Percentiles rank a stretch among this genome's conserved stretches.
Conservation (phyloP, 53 echinoderm and acorn worm genomes). For the Patiria pectinifera region DNA sequence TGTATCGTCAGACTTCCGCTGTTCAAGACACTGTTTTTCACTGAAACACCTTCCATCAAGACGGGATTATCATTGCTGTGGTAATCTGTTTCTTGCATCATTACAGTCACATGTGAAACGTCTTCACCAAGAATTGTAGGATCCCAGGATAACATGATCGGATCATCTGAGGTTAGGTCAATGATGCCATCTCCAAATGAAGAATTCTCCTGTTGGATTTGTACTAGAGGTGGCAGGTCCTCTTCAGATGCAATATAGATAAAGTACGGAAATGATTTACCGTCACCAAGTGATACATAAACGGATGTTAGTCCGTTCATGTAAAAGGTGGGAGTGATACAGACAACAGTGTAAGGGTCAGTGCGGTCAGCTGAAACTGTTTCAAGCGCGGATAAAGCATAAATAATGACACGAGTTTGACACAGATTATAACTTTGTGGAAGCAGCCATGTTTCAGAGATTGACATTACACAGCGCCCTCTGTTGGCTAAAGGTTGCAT, state of each 20-base stretch:
- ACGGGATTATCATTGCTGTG: slow-evolving; percentile 49
- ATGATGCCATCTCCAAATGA: not conserved
- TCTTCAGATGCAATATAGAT: slow-evolving; percentile 45
- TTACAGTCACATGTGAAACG: not conserved
- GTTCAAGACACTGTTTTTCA: not conserved
- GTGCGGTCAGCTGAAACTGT: slow-evolving; percentile 9
- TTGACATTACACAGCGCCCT: too few relatives aligned
- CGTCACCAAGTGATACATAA: too few relatives aligned
- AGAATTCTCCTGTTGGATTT: slow-evolving; percentile 45
- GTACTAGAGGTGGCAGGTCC: slow-evolving; percentile 40
- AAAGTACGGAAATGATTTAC: too few relatives aligned
- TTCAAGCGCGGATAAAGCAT: too few relatives aligned
- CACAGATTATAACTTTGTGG: too few relatives aligned
- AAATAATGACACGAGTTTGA: too few relatives aligned
- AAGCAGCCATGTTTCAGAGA: too few relatives aligned
- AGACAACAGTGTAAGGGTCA: not conserved
- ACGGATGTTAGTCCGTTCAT: too few relatives aligned
- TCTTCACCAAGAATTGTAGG: slow-evolving; percentile 8
- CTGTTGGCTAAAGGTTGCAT: too few relatives aligned
- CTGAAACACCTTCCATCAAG: not conserved
- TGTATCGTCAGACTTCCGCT: not conserved
- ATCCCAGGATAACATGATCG: slow-evolving; percentile 46
- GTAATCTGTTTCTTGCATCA: not conserved
- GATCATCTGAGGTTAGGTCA: too few relatives aligned
- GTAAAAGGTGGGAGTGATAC: too few relatives aligned